Evolutionary conservation across 2,113 vertebrate species (phyloP).

Genomic region (Mastomys coucha): DNA sequence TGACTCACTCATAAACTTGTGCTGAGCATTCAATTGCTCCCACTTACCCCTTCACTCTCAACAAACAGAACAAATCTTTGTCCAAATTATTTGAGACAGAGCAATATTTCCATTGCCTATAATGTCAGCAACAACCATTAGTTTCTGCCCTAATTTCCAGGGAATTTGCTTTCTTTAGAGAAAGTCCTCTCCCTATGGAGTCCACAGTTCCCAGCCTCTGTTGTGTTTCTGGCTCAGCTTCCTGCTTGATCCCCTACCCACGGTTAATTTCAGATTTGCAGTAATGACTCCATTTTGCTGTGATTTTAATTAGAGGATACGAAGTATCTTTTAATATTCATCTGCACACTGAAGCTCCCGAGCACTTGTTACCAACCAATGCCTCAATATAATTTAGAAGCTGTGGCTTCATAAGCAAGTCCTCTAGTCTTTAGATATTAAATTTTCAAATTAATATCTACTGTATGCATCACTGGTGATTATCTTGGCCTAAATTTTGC

Average conservation of each 20-base stretch:
- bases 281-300: slow-evolving; percentile 70
- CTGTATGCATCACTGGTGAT: slow-evolving; percentile 80
- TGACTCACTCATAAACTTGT: slow-evolving; percentile 14
- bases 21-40: slow-evolving; percentile 47
- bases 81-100: slow-evolving; percentile 59
- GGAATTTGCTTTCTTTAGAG: slow-evolving; percentile 62
- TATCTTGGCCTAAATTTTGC: slow-evolving; percentile 81
- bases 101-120: slow-evolving; percentile 66
- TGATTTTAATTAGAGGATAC: slow-evolving; percentile 80
- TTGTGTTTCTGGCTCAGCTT: slow-evolving; percentile 31
- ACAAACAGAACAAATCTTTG: slow-evolving; percentile 63
- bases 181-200: background rate
- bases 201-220: background rate
- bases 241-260: background rate
- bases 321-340: slow-evolving; percentile 82
- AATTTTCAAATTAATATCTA: slow-evolving; percentile 84
- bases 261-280: slow-evolving; percentile 69
- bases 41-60: slow-evolving; percentile 47
- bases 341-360: slow-evolving; percentile 70
- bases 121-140: slow-evolving; percentile 51
- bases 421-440: slow-evolving; percentile 82
- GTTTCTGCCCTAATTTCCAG: slow-evolving; percentile 69
- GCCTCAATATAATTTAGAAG: slow-evolving; percentile 79
- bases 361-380: slow-evolving; percentile 75
- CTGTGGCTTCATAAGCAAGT: slow-evolving; percentile 77